These are phyloP conservation scores for Artibeus jamaicensis DNA, from an alignment of 2,797 vertebrate genomes.

Conservation along the genomic window DNA sequence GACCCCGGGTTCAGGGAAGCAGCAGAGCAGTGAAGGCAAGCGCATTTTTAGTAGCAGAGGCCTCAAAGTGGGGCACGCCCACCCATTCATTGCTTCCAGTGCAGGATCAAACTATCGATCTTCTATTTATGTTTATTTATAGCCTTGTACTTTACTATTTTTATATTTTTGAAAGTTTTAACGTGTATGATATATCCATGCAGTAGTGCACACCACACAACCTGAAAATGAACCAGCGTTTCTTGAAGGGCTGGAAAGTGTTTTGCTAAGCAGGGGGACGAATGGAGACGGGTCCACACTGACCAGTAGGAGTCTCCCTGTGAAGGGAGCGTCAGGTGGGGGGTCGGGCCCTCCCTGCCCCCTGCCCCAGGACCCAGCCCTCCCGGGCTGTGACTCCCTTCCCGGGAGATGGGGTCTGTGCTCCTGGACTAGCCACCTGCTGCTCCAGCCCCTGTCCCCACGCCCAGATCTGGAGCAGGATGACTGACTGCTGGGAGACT, in stretches of 20 bases:
- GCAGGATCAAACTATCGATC: neutral
- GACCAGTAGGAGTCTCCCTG: neutral
- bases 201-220: neutral
- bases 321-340: neutral
- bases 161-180: neutral
- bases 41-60: fast-evolving
- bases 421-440: neutral
- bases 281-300: neutral
- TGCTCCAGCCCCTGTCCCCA: neutral
- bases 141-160: neutral
- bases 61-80: fast-evolving
- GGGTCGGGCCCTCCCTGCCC: no score
- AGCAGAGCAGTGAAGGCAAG: neutral
- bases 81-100: fast-evolving
- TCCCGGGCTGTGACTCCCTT: neutral
- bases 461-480: neutral
- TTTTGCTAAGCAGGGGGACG: neutral
- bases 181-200: neutral
- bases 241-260: neutral
- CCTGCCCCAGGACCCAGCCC: neutral
- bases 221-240: neutral
- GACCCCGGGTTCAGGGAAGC: neutral
- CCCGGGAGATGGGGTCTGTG: neutral
- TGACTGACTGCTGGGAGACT: fast-evolving
- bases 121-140: neutral